Conservation (phyloP, 2,888 invertebrate species). For the Leptopilina syphax region DNA sequence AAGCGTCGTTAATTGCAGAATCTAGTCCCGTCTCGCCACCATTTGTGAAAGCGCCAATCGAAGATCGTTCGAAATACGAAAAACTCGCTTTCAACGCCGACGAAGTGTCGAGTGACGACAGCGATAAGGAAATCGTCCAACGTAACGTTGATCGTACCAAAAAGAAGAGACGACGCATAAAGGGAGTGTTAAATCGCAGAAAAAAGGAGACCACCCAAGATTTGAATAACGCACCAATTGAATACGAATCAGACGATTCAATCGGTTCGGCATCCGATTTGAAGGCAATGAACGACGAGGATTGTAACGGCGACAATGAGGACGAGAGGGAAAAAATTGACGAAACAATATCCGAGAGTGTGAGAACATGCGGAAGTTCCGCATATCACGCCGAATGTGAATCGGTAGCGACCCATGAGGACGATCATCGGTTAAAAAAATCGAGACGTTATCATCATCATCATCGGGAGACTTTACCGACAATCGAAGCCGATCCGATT, state of each 20-base stretch:
- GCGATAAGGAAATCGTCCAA: slow-evolving; percentile 72
- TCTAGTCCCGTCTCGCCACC: slow-evolving; percentile 77
- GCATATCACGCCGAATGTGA: slow-evolving; percentile 86
- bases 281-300: slow-evolving; percentile 78
- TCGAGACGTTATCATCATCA: slow-evolving; percentile 72
- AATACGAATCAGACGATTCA: slow-evolving; percentile 82
- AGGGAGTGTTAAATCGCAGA: slow-evolving; percentile 62
- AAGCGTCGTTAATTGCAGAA: slow-evolving; percentile 74
- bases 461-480: slow-evolving; percentile 69
- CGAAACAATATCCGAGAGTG: slow-evolving; percentile 82
- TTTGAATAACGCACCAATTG: slow-evolving; percentile 64
- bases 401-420: slow-evolving; percentile 83
- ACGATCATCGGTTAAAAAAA: slow-evolving; percentile 78
- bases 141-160: slow-evolving; percentile 71
- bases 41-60: slow-evolving; percentile 82
- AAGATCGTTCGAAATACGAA: slow-evolving; percentile 87
- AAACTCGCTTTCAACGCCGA: slow-evolving; percentile 82
- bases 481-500: slow-evolving; percentile 75
- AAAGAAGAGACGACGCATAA: slow-evolving; percentile 73
- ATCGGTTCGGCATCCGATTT: slow-evolving; percentile 86
- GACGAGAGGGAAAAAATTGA: slow-evolving; percentile 75
- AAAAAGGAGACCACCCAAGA: slow-evolving; percentile 60
- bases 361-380: slow-evolving; percentile 83
- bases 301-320: slow-evolving; percentile 68
- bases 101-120: slow-evolving; percentile 79